Evolutionary conservation across 1,140 invertebrate species (phyloP), one percentile per base, ranked within the genome.

Genomic region (Tetraneura akinire): DNA sequence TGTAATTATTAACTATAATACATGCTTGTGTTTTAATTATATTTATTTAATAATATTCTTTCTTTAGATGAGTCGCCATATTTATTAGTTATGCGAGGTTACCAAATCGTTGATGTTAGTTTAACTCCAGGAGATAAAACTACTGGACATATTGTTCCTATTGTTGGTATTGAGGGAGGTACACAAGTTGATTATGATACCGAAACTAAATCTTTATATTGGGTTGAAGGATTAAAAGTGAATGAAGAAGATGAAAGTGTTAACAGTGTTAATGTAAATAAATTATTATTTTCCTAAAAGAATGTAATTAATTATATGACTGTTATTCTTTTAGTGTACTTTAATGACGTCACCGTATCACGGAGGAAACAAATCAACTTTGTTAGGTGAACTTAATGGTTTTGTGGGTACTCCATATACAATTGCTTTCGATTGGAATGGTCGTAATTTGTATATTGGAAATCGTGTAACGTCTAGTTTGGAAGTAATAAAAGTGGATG

Each of bases 381-480:
- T 98, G 84, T 88, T 96, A 0, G 90, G 90, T 83, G 85, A 85
- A 8, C 92, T 94, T 80, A 90, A 90, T 9, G 95, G 95, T 10
- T 90, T 98, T 45, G 92, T 98, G 37, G 96, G 97, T 0, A 91
- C 94, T 0, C 94, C 96, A 0, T 95, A 94, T 60, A 90, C 94
- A 1, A 90, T 99, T 45, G 96, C 96, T 0, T 94, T 98, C 84
- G 97, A 99, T 85, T 98, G 97, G 96, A 88, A 98, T 42, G 96
- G 96, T 11, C 88, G 96, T 53, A 99, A 99, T 86, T 85, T 99
- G 10, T 98, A 94, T 84, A 92, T 98, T 83, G 96, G 96, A 14
- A 98, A 98, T 84, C 90, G 92, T 23, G 89, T 93, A 55, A 94
- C 95, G 13, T 94, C 94, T 32, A 97, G 97, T 81, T 95, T 99